A percentile compares a stretch with the other conserved stretches of the same genome.
These are phyloP conservation scores for Mastigias papua DNA, from an alignment of 30 jellyfish, hydroid and myxozoan species.

Conservation along the genomic window DNA sequence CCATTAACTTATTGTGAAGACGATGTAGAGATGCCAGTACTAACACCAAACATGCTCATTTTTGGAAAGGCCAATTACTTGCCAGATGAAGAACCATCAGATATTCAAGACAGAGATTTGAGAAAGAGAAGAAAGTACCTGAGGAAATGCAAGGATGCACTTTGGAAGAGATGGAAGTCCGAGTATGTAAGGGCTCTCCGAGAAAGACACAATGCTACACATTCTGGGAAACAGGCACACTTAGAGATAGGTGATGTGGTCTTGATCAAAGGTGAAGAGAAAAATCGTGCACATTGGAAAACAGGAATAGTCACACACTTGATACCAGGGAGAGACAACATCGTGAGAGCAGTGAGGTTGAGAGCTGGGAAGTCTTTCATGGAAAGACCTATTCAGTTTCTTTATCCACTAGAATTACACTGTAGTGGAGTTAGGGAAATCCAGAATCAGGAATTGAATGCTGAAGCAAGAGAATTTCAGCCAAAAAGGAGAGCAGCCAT, in stretches of 20 bases:
- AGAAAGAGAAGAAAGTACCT: slow-evolving; percentile 72
- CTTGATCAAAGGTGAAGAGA: slow-evolving; percentile 69
- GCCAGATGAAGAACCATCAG: slow-evolving; percentile 22
- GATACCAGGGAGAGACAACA: not conserved
- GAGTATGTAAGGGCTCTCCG: slow-evolving; percentile 37
- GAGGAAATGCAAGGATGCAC: slow-evolving; percentile 49
- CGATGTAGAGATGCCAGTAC: slow-evolving; percentile 41
- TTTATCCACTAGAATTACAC: slow-evolving; percentile 45
- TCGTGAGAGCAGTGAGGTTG: not conserved
- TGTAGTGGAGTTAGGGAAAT: slow-evolving; percentile 42
- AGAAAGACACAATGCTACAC: not conserved
- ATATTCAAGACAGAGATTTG: slow-evolving; percentile 59
- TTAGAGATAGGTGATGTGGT: slow-evolving; percentile 65
- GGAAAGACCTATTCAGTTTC: slow-evolving; percentile 43
- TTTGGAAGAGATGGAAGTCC: slow-evolving; percentile 78
- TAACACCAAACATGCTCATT: slow-evolving; percentile 64
- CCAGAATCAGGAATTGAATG: slow-evolving; percentile 13
- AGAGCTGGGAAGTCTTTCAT: not conserved
- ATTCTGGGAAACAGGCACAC: slow-evolving; percentile 12
- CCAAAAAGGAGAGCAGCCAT: slow-evolving; percentile 66
- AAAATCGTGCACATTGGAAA: slow-evolving; percentile 54
- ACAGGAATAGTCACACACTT: slow-evolving; percentile 29
- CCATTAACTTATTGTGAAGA: not conserved
- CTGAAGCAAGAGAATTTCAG: slow-evolving; percentile 55
- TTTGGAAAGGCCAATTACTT: slow-evolving; percentile 26